Conservation (phyloP, 2,888 invertebrate genomes). For the Drosophila birchii region DNA sequence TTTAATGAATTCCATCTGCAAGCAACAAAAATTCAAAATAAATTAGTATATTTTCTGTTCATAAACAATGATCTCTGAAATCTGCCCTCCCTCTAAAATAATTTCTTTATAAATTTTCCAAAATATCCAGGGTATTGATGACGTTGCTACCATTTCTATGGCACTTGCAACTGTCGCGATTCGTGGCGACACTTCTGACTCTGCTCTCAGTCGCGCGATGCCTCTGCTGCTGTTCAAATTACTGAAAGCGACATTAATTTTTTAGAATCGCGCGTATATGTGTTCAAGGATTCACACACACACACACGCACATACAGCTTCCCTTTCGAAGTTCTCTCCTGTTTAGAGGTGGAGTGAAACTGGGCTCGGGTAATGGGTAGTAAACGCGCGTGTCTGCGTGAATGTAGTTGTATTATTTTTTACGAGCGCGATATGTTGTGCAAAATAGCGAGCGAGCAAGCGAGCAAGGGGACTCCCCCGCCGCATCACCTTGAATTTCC, state of each 20-base stretch:
- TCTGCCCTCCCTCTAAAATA: neutral
- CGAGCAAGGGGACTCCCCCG: slow-evolving; percentile 14
- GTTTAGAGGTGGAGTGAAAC: neutral
- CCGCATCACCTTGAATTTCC: slow-evolving; percentile 28
- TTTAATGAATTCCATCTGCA: too few relatives aligned
- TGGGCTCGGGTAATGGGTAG: slow-evolving; percentile 52
- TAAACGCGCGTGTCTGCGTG: slow-evolving; percentile 73
- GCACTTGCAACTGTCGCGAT: slow-evolving; percentile 4
- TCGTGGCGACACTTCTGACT: slow-evolving; percentile 8
- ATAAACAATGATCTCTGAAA: neutral
- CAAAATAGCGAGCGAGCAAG: slow-evolving; percentile 64
- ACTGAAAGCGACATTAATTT: slow-evolving; percentile 81
- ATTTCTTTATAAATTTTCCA: neutral
- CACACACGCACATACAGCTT: neutral
- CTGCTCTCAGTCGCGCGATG: slow-evolving; percentile 33
- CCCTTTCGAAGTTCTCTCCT: slow-evolving; percentile 50
- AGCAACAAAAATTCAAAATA: too few relatives aligned
- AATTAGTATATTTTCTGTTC: too few relatives aligned
- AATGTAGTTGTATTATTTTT: slow-evolving; percentile 79
- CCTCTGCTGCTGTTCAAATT: slow-evolving; percentile 64
- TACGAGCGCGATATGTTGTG: slow-evolving; percentile 78
- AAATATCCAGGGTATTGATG: neutral
- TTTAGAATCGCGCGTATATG: slow-evolving; percentile 79
- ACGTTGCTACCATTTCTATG: neutral
- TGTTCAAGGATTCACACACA: slow-evolving; percentile 26